These are phyloP conservation scores for Channa maculata DNA, from an alignment of 2,113 vertebrate genomes.

Conservation along the genomic window DNA sequence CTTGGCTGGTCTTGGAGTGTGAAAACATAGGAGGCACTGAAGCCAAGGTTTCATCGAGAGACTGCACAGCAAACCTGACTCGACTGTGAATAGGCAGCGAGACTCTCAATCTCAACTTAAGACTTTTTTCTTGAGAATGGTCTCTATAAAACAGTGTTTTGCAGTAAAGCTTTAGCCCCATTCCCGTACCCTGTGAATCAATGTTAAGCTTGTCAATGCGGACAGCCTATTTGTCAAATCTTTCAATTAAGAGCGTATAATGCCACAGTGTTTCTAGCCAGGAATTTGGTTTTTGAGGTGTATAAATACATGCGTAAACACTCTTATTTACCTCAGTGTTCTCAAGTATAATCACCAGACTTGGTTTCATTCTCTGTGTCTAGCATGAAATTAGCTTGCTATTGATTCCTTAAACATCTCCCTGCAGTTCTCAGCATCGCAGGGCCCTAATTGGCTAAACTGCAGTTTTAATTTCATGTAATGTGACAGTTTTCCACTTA, in stretches of 20 bases:
- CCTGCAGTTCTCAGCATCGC: constrained; percentile 45
- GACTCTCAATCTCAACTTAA: constrained; percentile 39
- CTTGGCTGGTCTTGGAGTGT: constrained; percentile 53
- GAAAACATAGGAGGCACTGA: constrained; percentile 66
- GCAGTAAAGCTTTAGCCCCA: constrained; percentile 35
- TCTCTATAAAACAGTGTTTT: constrained; percentile 51
- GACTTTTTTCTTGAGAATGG: constrained; percentile 28
- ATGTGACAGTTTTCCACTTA: constrained; percentile 32
- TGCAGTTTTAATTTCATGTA: constrained; percentile 37
- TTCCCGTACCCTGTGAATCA: constrained; percentile 52
- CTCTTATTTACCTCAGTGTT: constrained; percentile 69
- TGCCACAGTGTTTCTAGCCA: constrained; percentile 49
- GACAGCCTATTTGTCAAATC: constrained; percentile 74
- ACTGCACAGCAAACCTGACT: constrained; percentile 63
- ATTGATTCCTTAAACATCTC: constrained; percentile 68
- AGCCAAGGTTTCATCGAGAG: constrained; percentile 64
- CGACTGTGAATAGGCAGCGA: constrained; percentile 61
- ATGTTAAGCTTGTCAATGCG: constrained; percentile 60
- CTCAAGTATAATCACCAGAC: constrained; percentile 71
- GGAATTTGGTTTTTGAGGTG: constrained; percentile 60
- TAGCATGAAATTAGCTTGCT: constrained; percentile 74
- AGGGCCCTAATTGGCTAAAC: constrained; percentile 55
- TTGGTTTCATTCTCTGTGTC: constrained; percentile 59
- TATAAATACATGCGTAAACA: constrained; percentile 74
- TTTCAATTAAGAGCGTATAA: constrained; percentile 72